Base-by-base conservation (phyloP, 2,888 invertebrate species). In the Pseudococcus viburni region DNA sequence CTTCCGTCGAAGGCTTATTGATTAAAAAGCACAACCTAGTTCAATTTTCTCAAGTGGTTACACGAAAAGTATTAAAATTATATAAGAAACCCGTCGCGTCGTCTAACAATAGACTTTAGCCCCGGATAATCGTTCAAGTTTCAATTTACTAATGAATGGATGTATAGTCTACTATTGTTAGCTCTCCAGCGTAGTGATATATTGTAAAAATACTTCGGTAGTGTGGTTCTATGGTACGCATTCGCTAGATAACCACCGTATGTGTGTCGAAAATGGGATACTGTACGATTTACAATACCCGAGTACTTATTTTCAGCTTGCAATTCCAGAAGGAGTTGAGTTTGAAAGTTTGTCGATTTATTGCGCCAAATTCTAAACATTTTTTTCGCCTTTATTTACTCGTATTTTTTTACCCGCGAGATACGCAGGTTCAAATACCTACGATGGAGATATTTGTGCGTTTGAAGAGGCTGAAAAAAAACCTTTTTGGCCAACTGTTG, bases 111-210 rank as follows among this genome's bases (percentile, higher is more conserved):
- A 17, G 73, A 73, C 33, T 73, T 73, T 73, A 73, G 15, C 3
- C 73, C 17, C 73, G 73, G 17, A 73, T 73, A 73, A 64, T 64
- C 64, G 73, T 73, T 39, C 73, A 73, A 73, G 33, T 73, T 73
- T 73, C 73, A 73, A 73, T 73, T 73, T 73, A 73, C 33, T 73
- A 73, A 73, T 73, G 73, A 73, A 73, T 73, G 33, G 33, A 73
- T 33, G 73, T 73, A 17, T 17, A 73, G 19, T 22, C 15, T 26
- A 68, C 68, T 26, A 68, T 68, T 68, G 68, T 68, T 9, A 68
- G 55, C 55, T 55, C 55, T 55, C 68, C 26, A 26, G 19, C 2
- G 17, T 33, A 6, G 73, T 73, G 73, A 73, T 73, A 33, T 73
- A 73, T 73, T 73, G 73, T 73, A 73, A 73, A 73, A 73, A 73